phyloP scores from a whole-genome alignment of 2,888 invertebrate genomes.

The Andrena dorsata region DNA sequence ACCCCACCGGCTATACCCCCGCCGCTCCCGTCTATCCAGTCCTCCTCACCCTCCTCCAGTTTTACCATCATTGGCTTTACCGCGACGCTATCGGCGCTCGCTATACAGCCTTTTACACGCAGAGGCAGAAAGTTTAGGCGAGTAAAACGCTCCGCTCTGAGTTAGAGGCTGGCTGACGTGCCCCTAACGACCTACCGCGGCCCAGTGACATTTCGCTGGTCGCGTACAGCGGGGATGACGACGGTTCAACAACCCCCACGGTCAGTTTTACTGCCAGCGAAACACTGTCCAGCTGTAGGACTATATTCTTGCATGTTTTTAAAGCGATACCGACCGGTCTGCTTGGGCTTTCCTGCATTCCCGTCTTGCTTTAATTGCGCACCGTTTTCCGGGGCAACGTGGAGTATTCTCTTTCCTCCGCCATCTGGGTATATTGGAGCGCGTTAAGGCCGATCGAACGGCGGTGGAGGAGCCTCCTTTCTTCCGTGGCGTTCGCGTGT shows the following conservation, averaged over 20 bases:
- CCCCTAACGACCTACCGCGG: slow-evolving; percentile 19
- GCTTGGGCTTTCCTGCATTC: slow-evolving; percentile 24
- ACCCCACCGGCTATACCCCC: neutral
- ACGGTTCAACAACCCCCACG: slow-evolving; percentile 48
- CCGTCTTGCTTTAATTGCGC: neutral
- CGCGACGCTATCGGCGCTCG: neutral
- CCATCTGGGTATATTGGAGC: too few species aligned
- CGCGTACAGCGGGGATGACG: neutral
- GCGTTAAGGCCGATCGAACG: too few species aligned
- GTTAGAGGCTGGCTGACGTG: neutral
- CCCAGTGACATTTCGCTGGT: slow-evolving; percentile 35
- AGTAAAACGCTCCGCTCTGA: slow-evolving; percentile 35
- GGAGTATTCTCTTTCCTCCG: neutral
- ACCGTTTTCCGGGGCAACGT: neutral
- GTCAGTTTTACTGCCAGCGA: slow-evolving; percentile 68
- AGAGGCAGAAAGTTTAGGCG: neutral
- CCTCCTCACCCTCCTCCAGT: neutral
- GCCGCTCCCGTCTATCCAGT: neutral
- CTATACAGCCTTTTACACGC: neutral
- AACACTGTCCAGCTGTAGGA: slow-evolving; percentile 54
- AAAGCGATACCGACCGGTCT: slow-evolving; percentile 43
- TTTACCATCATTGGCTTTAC: slow-evolving; percentile 17
- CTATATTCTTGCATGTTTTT: slow-evolving; percentile 70
- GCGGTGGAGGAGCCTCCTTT: too few species aligned
- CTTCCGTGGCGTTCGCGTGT: neutral